Conservation (phyloP, 2,888 invertebrate species). For the Morpho deidamia region DNA sequence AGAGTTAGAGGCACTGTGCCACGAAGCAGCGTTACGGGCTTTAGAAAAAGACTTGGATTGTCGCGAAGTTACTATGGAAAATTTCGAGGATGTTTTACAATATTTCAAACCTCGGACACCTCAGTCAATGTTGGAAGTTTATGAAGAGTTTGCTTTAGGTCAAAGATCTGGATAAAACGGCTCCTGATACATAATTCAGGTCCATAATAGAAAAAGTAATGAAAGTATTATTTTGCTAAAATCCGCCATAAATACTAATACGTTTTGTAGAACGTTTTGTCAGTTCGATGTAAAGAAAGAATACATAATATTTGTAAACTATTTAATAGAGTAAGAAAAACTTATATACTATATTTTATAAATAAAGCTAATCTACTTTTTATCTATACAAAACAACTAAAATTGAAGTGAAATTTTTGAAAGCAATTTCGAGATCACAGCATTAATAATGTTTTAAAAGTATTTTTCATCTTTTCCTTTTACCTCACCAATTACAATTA, state of each 20-base stretch:
- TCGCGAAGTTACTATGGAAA: constrained; percentile 77
- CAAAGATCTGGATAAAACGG: constrained; percentile 44
- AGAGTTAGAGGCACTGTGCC: constrained; percentile 93
- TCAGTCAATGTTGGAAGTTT: constrained; percentile 82
- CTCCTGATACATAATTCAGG: too few relatives aligned
- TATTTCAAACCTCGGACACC: constrained; percentile 88
- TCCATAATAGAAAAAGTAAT: too few relatives aligned
- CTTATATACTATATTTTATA: constrained; percentile 47
- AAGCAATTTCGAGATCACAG: constrained; percentile 14
- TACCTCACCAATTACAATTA: background rate
- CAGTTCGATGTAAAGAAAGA: background rate
- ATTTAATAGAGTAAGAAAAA: constrained; percentile 44
- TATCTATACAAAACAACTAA: constrained; percentile 21
- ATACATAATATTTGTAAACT: constrained; percentile 30
- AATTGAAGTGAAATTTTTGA: background rate
- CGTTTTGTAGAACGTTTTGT: background rate
- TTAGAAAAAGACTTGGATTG: constrained; percentile 86
- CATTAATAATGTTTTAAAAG: background rate
- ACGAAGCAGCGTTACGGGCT: constrained; percentile 93
- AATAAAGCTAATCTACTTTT: constrained; percentile 32
- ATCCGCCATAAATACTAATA: too few relatives aligned
- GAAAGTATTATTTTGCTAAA: too few relatives aligned
- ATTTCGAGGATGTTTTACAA: constrained; percentile 86
- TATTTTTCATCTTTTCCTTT: background rate
- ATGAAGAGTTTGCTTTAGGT: constrained; percentile 80